A percentile compares a stretch with the other conserved stretches of the same genome.
These are phyloP conservation scores for Gadus chalcogrammus DNA, from an alignment of 2,113 vertebrate genomes.

Conservation along the genomic window DNA sequence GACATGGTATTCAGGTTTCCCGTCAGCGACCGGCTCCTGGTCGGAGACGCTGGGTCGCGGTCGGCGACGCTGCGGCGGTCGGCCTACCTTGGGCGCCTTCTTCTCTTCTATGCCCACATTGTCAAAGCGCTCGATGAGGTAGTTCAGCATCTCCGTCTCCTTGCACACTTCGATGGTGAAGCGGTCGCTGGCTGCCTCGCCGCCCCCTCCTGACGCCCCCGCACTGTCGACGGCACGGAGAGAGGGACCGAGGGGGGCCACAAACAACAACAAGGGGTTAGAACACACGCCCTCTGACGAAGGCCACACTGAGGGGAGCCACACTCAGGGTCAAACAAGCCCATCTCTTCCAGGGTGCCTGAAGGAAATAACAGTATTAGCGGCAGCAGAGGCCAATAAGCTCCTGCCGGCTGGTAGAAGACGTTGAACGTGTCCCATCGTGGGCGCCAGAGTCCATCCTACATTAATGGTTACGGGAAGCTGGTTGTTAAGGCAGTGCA, in stretches of 20 bases:
- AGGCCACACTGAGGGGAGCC: background rate
- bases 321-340: slow-evolving; percentile 20
- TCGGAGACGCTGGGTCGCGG: no score
- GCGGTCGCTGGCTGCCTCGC: slow-evolving; percentile 87
- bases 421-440: slow-evolving; percentile 5
- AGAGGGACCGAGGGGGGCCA: slow-evolving; percentile 7
- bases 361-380: slow-evolving; percentile 49
- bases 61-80: background rate
- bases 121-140: slow-evolving; percentile 99
- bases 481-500: background rate
- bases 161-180: slow-evolving; percentile 96
- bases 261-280: background rate
- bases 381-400: slow-evolving; percentile 7
- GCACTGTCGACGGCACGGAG: slow-evolving; percentile 53
- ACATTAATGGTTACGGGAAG: slow-evolving; percentile 15
- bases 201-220: slow-evolving; percentile 77
- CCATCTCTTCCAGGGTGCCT: slow-evolving; percentile 33
- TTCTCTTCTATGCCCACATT: slow-evolving; percentile 98
- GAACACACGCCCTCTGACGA: background rate
- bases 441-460: background rate
- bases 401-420: no score
- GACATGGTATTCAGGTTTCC: no score
- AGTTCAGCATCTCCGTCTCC: slow-evolving; percentile 99
- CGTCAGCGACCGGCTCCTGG: no score
- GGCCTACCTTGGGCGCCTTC: slow-evolving; percentile 96